phyloP scores from a whole-genome alignment of 2,797 vertebrate species.

The Oreonectes daqikongensis region DNA sequence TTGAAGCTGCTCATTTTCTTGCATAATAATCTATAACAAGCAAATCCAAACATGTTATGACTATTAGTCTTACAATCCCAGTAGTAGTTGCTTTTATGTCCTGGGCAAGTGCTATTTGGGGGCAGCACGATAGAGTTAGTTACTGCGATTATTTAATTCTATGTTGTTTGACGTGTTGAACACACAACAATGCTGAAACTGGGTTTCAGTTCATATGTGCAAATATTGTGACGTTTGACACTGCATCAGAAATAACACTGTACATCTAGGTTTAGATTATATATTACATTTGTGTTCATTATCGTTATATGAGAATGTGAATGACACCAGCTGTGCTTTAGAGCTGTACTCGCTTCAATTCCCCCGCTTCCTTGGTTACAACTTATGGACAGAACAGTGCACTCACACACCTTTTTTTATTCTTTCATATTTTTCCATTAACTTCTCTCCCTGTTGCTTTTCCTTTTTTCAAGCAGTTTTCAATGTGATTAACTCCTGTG shows the following conservation, averaged over 20 bases:
- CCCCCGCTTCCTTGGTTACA: slow-evolving; percentile 4
- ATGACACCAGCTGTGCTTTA: slow-evolving; percentile 7
- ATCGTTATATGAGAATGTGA: neutral
- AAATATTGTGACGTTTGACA: neutral
- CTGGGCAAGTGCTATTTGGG: neutral
- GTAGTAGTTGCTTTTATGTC: neutral
- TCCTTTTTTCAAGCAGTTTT: slow-evolving; percentile 18
- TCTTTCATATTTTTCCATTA: slow-evolving; percentile 5
- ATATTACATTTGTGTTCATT: neutral
- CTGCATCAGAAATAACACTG: neutral
- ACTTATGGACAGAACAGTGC: neutral
- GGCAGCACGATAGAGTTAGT: neutral
- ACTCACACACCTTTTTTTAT: neutral
- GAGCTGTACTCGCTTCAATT: slow-evolving; percentile 9
- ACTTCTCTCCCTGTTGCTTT: slow-evolving; percentile 15
- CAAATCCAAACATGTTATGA: neutral
- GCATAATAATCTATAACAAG: neutral
- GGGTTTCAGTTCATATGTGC: neutral
- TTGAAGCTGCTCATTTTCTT: neutral
- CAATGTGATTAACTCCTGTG: slow-evolving; percentile 24
- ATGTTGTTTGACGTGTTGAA: no score
- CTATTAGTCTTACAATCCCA: neutral
- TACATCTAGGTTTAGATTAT: neutral
- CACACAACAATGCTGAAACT: neutral
- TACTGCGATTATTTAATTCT: neutral